These are phyloP conservation scores for Nemotelus nigrinus DNA, from an alignment of 2,888 invertebrate genomes.

Conservation along the genomic window DNA sequence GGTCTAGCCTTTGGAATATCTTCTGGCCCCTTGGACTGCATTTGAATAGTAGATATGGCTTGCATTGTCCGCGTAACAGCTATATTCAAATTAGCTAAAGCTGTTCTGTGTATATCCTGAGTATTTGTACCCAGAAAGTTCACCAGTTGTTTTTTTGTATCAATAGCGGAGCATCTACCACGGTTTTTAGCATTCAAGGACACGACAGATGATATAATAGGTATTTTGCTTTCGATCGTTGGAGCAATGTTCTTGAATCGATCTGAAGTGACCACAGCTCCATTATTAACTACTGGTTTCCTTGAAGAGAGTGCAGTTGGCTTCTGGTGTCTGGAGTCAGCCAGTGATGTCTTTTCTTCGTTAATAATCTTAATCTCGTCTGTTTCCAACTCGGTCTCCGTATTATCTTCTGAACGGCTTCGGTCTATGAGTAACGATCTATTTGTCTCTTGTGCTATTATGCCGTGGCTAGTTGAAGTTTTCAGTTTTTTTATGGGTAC, in stretches of 20 bases:
- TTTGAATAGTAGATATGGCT: conserved; percentile 56
- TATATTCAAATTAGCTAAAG: conserved; percentile 45
- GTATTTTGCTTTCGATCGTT: background rate
- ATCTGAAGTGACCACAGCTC: too few relatives aligned
- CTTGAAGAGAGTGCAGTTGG: too few relatives aligned
- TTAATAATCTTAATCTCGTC: too few relatives aligned
- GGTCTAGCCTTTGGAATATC: conserved; percentile 56
- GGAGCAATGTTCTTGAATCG: background rate
- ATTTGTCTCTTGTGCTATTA: too few relatives aligned
- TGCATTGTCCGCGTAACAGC: conserved; percentile 50
- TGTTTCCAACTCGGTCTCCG: too few relatives aligned
- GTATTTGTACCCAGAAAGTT: background rate
- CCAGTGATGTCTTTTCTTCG: too few relatives aligned
- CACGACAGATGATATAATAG: conserved; percentile 45
- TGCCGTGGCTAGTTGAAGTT: too few relatives aligned
- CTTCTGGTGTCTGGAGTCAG: too few relatives aligned
- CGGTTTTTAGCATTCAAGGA: conserved; percentile 30
- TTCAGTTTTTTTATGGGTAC: too few relatives aligned
- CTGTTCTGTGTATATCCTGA: conserved; percentile 9
- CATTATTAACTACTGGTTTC: too few relatives aligned
- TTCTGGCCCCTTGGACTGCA: conserved; percentile 58
- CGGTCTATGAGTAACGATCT: too few relatives aligned
- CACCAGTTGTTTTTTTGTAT: background rate
- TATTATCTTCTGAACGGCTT: too few relatives aligned
- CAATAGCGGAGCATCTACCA: background rate